Conservation (phyloP, 2,888 invertebrate genomes). For the Watsonalla cultraria region DNA sequence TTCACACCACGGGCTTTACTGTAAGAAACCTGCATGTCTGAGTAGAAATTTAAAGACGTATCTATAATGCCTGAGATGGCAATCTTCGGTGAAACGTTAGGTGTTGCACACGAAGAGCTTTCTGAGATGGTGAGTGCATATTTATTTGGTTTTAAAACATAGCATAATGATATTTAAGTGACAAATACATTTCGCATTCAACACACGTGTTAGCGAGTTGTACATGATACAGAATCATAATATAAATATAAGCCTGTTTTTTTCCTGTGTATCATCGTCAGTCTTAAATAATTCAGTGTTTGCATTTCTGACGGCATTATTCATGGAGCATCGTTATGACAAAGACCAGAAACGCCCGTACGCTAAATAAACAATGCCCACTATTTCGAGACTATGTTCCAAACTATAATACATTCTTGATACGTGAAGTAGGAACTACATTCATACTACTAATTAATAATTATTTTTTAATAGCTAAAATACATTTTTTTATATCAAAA, state of each 20-base stretch:
- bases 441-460: not conserved
- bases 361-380: not conserved
- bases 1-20: too few species aligned
- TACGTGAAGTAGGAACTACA: not conserved
- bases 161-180: too few species aligned
- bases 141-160: too few species aligned
- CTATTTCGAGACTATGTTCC: not conserved
- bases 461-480: too few species aligned
- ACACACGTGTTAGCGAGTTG: not conserved
- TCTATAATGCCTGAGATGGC: too few species aligned
- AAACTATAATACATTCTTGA: not conserved
- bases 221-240: not conserved
- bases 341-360: not conserved
- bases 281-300: conserved; percentile 1
- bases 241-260: not conserved
- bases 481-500: too few species aligned
- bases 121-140: too few species aligned
- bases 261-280: not conserved
- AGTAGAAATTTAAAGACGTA: too few species aligned
- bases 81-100: too few species aligned
- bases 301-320: conserved; percentile 1
- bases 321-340: not conserved
- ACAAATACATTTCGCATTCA: too few species aligned
- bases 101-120: too few species aligned
- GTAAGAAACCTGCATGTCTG: too few species aligned